Percentiles rank a stretch among this genome's conserved stretches.
Evolutionary conservation across 2,888 invertebrate species (phyloP).

Genomic region (Dioctria rufipes): DNA sequence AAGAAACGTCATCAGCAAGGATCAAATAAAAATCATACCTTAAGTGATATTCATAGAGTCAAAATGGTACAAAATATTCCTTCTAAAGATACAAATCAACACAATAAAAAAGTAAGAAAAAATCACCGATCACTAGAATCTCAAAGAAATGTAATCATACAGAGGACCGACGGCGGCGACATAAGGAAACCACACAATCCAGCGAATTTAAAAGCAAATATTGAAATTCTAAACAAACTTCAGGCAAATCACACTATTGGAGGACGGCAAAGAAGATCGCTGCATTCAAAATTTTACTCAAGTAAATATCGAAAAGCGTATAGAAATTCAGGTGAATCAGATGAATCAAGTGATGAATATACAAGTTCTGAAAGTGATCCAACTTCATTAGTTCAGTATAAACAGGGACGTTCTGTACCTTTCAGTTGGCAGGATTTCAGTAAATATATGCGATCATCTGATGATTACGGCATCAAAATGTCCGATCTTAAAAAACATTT

Average conservation of each 20-base stretch:
- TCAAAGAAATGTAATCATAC: too few species aligned
- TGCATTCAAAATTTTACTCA: background rate
- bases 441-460: constrained; percentile 1
- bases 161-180: too few species aligned
- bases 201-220: too few species aligned
- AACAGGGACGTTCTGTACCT: background rate
- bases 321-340: background rate
- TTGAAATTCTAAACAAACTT: too few species aligned
- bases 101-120: background rate
- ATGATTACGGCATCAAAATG: background rate
- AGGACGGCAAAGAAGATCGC: background rate
- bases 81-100: too few species aligned
- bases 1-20: too few species aligned
- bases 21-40: too few species aligned
- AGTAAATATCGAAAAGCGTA: background rate
- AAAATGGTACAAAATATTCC: too few species aligned
- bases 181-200: too few species aligned
- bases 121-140: background rate
- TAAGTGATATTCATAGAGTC: too few species aligned
- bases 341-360: background rate
- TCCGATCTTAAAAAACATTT: background rate
- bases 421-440: background rate
- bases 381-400: background rate
- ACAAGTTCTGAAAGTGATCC: background rate
- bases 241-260: background rate